phyloP scores from a whole-genome alignment of 2,797 vertebrate genomes.

The Alca torda region DNA sequence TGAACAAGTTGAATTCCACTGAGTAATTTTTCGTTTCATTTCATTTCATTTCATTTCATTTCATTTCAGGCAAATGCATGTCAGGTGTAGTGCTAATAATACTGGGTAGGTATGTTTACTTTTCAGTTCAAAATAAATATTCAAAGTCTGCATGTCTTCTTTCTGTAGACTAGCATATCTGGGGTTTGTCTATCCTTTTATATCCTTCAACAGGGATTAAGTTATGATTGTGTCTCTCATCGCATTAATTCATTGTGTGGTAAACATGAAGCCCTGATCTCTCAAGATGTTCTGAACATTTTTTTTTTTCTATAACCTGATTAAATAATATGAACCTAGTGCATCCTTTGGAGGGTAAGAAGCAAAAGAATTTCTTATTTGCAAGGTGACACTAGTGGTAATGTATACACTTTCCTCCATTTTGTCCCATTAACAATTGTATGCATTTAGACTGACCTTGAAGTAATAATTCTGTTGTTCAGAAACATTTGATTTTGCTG shows the following conservation, averaged over 20 bases:
- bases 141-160: neutral
- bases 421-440: neutral
- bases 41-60: neutral
- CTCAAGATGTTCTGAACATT: neutral
- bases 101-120: neutral
- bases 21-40: neutral
- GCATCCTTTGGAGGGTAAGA: neutral
- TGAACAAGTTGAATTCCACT: neutral
- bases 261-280: neutral
- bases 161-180: neutral
- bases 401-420: neutral
- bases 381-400: neutral
- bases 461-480: neutral
- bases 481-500: constrained; percentile 19
- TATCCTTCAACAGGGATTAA: neutral
- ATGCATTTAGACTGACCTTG: neutral
- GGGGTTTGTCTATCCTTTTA: neutral
- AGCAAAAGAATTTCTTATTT: neutral
- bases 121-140: neutral
- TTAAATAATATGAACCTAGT: neutral
- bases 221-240: neutral
- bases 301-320: neutral
- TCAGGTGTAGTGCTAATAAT: neutral
- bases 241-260: neutral
- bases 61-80: neutral